These are phyloP conservation scores for Malurus splendens DNA, from an alignment of 2,797 vertebrate genomes.

Conservation along the genomic window DNA sequence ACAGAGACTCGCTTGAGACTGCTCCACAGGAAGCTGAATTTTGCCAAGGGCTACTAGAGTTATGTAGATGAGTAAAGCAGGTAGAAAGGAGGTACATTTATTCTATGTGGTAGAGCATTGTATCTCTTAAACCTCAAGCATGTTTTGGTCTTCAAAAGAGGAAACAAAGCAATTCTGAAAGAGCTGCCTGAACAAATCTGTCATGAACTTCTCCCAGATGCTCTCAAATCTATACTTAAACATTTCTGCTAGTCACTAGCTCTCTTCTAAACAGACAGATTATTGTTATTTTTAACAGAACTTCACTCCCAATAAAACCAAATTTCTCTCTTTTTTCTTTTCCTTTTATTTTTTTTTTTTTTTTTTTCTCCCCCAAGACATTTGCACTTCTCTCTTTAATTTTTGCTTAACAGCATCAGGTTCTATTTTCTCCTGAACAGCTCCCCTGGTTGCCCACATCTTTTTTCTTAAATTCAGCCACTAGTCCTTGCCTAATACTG, in stretches of 20 bases:
- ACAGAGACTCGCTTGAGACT: neutral
- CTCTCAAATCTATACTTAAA: neutral
- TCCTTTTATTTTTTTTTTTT: fast-evolving
- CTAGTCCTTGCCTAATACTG: neutral
- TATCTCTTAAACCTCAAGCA: neutral
- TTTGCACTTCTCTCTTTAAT: neutral
- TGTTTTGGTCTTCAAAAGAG: neutral
- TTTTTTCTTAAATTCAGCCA: neutral
- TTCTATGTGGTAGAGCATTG: neutral
- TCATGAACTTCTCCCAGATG: conserved; percentile 4
- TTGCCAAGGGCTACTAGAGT: neutral
- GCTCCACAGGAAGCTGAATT: neutral
- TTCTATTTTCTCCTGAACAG: neutral
- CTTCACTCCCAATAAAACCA: neutral
- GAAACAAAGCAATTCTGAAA: conserved; percentile 12
- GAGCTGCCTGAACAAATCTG: neutral
- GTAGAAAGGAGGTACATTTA: neutral
- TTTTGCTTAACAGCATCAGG: neutral
- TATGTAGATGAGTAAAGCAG: neutral
- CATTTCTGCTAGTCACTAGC: neutral
- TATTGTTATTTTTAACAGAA: neutral
- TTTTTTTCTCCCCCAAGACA: fast-evolving
- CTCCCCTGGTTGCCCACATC: neutral
- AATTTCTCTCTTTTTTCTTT: neutral
- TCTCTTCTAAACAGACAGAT: neutral